phyloP scores from a whole-genome alignment of 2,888 invertebrate species.

The Drosophila silvestris region DNA sequence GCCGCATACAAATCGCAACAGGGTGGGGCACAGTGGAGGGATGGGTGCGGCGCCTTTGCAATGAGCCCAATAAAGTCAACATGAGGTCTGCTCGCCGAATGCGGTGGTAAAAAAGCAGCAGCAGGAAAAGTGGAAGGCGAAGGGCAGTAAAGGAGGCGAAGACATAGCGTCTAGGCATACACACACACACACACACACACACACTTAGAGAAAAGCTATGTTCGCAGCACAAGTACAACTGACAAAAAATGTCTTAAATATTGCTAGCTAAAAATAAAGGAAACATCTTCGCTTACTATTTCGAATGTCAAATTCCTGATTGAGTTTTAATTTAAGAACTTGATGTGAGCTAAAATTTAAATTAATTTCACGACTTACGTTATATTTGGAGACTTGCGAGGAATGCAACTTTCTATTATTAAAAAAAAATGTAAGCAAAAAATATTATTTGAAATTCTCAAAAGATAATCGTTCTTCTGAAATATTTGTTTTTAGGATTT shows the following conservation, averaged over 20 bases:
- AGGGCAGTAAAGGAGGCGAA: constrained; percentile 6
- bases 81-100: constrained; percentile 41
- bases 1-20: constrained; percentile 39
- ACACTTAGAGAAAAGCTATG: constrained; percentile 10
- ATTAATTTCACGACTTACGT: neutral
- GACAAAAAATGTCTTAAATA: neutral
- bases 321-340: neutral
- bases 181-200: neutral
- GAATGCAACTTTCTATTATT: neutral
- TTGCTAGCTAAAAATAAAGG: neutral
- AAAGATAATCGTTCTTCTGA: neutral
- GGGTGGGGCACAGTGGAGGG: constrained; percentile 19
- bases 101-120: constrained; percentile 10
- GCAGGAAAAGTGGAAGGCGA: neutral
- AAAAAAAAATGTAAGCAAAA: neutral
- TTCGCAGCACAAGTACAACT: too few relatives aligned
- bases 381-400: neutral
- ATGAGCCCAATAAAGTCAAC: constrained; percentile 80
- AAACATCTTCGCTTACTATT: neutral
- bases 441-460: neutral
- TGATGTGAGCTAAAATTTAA: neutral
- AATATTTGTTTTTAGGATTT: neutral
- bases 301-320: neutral
- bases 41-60: constrained; percentile 54
- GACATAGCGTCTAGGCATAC: constrained; percentile 25